Evolutionary conservation across 2,797 vertebrate species (phyloP), one percentile per base, ranked within the genome.

Genomic region (Pangasius larnaudii): DNA sequence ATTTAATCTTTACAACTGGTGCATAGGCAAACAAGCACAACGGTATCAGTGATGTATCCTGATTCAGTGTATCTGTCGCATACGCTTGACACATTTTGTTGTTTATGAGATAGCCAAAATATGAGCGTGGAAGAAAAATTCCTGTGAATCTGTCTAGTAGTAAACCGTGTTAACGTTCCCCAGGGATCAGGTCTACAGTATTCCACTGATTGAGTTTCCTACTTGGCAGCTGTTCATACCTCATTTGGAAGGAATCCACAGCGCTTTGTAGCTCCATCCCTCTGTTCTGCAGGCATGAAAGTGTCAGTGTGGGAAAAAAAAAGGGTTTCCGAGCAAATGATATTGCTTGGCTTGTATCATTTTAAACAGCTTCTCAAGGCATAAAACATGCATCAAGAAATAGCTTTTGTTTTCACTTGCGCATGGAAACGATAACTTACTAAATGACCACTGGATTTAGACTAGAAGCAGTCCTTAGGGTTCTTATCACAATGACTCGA

Each of bases 231-330:
- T 56, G 33, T 49, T 39, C 27, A 33, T 75, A 77, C 71, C 39
- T 75, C 51, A 61, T 42, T 61, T 61, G 71, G 84, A 74, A 33
- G 36, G 71, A 85, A 59, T 59, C 71, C 39, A 75, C 53, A 10
- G 39, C 42, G 51, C 39, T 65, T 46, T 30, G 59, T 83, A 83
- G 61, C 61, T 63, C 39, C 59, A 46, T 46, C 39, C 5, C 39
- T 46, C 58, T 63, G 59, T 65, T 82, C 59, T 67, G 81, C 61
- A 83, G 61, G 61, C 80, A 51, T 30, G 61, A 67, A 83, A n/a
- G 5, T 30, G 19, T 63, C 16, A 46, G 59, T 30, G 6, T 4
- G 36, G 6, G 13, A 13, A 3, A 51, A n/a, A n/a, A n/a, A 63
- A 82, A 0, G 36, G 22, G 0, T 63, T 63, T 42, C n/a, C 46